Evolutionary conservation across 2,888 invertebrate species (phyloP), one percentile per base, ranked within the genome.

Genomic region (Polydrusus pterygomalis): DNA sequence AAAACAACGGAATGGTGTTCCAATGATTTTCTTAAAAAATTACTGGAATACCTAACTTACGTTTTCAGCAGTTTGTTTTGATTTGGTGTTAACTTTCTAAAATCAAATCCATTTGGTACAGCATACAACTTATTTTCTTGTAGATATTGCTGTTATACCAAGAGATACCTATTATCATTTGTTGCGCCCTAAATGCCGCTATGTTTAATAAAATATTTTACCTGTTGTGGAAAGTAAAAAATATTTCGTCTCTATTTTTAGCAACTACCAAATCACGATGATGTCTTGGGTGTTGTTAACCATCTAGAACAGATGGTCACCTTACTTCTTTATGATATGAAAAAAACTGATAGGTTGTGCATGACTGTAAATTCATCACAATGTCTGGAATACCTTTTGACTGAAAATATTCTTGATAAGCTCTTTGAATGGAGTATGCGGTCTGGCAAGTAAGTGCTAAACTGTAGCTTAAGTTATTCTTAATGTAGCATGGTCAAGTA

Each of bases 271-370:
- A 89, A 88, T 77, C 94, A 95, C 83, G 97, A 97, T 86, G 97
- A 97, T 87, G 95, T 97, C 0, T 90, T 96, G 51, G 94, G 94
- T 25, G 97, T 98, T 63, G 94, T 97, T 17, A 97, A 96, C 85
- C 96, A 97, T 84, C 89, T 98, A 83, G 97, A 97, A 85, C 97
- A 97, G 87, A 93, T 98, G 92, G 92, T 95, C 1, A 95, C 95
- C 0, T 89, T 98, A 18, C 88, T 97, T 68, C 89, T 95, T 17
- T 91, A 96, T 76, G 97, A 97, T 86, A 90, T 95, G n/a, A 87
- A 86, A 78, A 86, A 86, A 79, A 89, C 92, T 77, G 92, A 94
- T 70, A 87, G 88, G 78, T 83, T 85, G 68, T 87, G 88, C 79
- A 84, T 85, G 74, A 86, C 87, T 73, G 90, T 89, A 77, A 88